Percentiles rank a stretch among this genome's conserved stretches.
Conservation (phyloP, 2,797 vertebrate genomes). For the Crenichthys baileyi region DNA sequence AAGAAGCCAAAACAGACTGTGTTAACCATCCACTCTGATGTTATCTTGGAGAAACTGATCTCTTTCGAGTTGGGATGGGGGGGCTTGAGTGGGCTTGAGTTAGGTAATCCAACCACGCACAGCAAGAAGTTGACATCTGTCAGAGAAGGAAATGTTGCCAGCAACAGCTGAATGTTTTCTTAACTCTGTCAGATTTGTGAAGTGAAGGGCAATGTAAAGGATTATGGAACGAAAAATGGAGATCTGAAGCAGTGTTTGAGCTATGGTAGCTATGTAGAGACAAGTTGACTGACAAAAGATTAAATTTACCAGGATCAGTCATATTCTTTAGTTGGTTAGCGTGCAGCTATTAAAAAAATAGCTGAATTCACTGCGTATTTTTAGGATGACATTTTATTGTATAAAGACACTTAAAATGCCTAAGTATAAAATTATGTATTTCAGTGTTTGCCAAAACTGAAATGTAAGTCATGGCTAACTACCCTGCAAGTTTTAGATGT, state of each 20-base stretch:
- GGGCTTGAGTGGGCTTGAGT: constrained; percentile 32
- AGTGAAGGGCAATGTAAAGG: constrained; percentile 31
- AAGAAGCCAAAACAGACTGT: constrained; percentile 61
- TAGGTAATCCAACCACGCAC: constrained; percentile 51
- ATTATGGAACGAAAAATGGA: constrained; percentile 31
- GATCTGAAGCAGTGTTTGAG: constrained; percentile 44
- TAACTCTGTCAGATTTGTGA: constrained; percentile 39
- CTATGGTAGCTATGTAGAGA: constrained; percentile 2
- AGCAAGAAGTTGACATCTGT: constrained; percentile 27
- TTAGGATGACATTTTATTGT: background rate
- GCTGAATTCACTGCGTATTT: background rate
- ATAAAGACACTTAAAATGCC: too few relatives aligned
- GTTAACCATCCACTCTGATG: constrained; percentile 51
- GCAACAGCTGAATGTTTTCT: constrained; percentile 34
- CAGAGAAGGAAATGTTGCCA: constrained; percentile 21
- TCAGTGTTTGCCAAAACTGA: too few relatives aligned
- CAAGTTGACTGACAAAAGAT: background rate
- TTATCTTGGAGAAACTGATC: constrained; percentile 71
- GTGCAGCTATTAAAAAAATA: background rate
- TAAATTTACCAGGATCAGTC: background rate
- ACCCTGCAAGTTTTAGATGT: background rate
- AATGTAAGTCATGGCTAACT: too few relatives aligned
- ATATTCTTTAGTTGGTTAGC: background rate
- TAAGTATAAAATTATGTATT: too few relatives aligned
- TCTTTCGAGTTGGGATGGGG: background rate